Percentiles rank a stretch among this genome's conserved stretches.
These are phyloP conservation scores for Cremastinae sp. DNA, from an alignment of 2,888 invertebrate genomes.

Conservation along the genomic window DNA sequence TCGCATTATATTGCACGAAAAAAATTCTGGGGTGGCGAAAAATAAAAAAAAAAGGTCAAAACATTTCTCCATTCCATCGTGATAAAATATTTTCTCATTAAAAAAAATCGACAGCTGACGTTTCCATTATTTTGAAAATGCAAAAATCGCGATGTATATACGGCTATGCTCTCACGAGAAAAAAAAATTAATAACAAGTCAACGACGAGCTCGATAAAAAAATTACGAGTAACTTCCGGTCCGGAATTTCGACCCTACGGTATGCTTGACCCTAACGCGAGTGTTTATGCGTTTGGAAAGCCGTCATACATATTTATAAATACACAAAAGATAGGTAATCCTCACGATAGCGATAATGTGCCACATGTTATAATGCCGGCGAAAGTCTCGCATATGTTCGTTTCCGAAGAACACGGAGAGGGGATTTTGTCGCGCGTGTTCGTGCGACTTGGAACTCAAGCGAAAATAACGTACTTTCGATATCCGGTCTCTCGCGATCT, in stretches of 20 bases:
- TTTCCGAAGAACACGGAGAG: slow-evolving; percentile 38
- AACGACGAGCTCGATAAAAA: too few relatives aligned
- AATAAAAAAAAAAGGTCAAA: neutral
- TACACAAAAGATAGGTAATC: slow-evolving; percentile 44
- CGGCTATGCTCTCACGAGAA: too few relatives aligned
- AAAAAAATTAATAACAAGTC: too few relatives aligned
- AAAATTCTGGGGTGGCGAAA: too few relatives aligned
- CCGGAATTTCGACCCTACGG: too few relatives aligned
- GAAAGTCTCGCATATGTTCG: slow-evolving; percentile 58
- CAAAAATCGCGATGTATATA: too few relatives aligned
- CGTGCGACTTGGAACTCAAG: slow-evolving; percentile 1
- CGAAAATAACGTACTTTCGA: slow-evolving; percentile 54
- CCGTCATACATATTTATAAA: slow-evolving; percentile 4
- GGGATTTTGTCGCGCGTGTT: slow-evolving; percentile 11
- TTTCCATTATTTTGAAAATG: too few relatives aligned
- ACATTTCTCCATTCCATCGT: too few relatives aligned
- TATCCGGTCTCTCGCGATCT: slow-evolving; percentile 40
- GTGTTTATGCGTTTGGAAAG: neutral
- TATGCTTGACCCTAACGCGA: too few relatives aligned
- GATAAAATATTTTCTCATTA: too few relatives aligned
- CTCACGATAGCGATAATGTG: slow-evolving; percentile 55
- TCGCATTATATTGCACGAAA: neutral
- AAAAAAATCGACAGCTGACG: too few relatives aligned
- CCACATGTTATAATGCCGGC: slow-evolving; percentile 53
- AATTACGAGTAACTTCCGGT: too few relatives aligned